phyloP scores from a whole-genome alignment of 1,140 invertebrate species.

The Acromyrmex charruanus region DNA sequence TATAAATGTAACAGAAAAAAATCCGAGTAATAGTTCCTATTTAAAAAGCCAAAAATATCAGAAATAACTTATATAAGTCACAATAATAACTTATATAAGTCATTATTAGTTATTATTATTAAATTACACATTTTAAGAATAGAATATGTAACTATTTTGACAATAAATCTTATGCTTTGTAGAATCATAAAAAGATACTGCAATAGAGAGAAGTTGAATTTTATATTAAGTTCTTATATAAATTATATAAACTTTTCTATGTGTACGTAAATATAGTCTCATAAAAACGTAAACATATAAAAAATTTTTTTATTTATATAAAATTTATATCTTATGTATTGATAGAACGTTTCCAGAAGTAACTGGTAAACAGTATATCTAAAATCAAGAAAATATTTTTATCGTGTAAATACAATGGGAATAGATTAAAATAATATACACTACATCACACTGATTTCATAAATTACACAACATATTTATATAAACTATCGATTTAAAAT shows the following conservation, averaged over 20 bases:
- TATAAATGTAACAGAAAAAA: not conserved
- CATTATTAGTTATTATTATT: not conserved
- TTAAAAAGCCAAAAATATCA: not conserved
- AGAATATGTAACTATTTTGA: not conserved
- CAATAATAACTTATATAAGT: not conserved
- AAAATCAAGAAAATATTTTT: slow-evolving; percentile 1
- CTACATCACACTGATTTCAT: not conserved
- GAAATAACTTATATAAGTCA: not conserved
- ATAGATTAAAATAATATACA: not conserved
- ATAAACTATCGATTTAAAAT: not conserved
- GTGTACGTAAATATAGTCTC: not conserved
- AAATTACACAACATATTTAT: not conserved
- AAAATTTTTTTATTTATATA: slow-evolving; percentile 5
- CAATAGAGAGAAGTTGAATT: not conserved
- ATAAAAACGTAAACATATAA: not conserved
- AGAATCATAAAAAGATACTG: not conserved
- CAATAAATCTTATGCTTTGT: not conserved
- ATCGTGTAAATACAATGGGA: not conserved
- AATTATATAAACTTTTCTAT: slow-evolving; percentile 1
- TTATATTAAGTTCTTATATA: not conserved
- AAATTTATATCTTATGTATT: not conserved
- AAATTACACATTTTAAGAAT: not conserved
- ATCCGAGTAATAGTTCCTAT: not conserved
- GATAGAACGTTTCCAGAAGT: not conserved
- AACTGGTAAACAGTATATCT: not conserved